Evolutionary conservation across 2,797 vertebrate species (phyloP), one percentile per base, ranked within the genome.

Genomic region (Cetoscarus ocellatus): DNA sequence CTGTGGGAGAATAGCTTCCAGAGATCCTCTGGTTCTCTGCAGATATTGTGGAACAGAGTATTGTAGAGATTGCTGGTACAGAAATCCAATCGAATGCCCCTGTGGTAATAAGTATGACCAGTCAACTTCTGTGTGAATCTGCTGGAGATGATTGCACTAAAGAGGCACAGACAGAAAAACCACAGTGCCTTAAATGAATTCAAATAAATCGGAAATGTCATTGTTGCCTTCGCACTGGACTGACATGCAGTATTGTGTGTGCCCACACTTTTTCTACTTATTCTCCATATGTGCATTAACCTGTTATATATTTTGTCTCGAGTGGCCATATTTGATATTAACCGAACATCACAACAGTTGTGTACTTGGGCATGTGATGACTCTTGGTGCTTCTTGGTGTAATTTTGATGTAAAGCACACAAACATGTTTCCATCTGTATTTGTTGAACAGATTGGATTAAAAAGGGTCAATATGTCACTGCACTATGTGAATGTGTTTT

Each of bases 21-120:
- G 85, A 3, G 60, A 61, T 0, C 83, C 88, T 0, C 42, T 86
- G 52, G 64, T 86, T 0, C 55, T 93, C 11, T 95, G 95, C 77
- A 69, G 76, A 8, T 92, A 91, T 44, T 95, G 95, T 47, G 86
- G 80, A 4, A 51, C 13, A 0, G 86, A 90, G 45, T 90, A 76
- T 9, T 95, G 94, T 43, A 78, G 9, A 1, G 1, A 7, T 0
- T 95, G 94, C 14, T 95, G 88, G 94, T 94, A 82, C 67, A 76
- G 84, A 61, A 54, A 0, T 13, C 85, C 93, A 0, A 1, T 94
- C 0, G 0, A 0, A 0, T 95, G 95, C 62, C 6, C 0, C 38
- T 95, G 95, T 2, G 93, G 94, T 44, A 80, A 86, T 55, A 67
- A 71, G 0, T 83, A 93, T 27, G 79, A 90, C 66, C 65, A 70